Conservation (phyloP, 2,888 invertebrate species). For the Torymus auratus region DNA sequence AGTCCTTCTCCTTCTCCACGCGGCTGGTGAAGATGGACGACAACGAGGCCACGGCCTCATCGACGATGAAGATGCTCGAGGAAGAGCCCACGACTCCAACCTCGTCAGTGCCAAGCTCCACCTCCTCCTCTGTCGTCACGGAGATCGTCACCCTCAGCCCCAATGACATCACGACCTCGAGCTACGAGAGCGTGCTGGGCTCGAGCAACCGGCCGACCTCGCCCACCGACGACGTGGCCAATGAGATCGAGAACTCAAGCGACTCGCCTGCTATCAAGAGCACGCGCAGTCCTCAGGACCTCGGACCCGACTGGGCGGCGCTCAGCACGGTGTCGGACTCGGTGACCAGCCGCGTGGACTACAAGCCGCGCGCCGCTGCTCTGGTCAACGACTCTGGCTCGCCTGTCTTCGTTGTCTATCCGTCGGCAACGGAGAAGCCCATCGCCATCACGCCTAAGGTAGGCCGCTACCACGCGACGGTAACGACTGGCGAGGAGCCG, state of each 20-base stretch:
- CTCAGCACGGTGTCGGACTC: not conserved
- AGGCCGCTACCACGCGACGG: slow-evolving; percentile 61
- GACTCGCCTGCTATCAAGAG: not conserved
- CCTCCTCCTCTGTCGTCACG: slow-evolving; percentile 18
- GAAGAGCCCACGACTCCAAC: slow-evolving; percentile 16
- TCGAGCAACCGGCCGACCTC: not conserved
- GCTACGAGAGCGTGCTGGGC: not conserved
- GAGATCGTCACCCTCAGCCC: slow-evolving; percentile 31
- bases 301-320: not conserved
- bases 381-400: slow-evolving; percentile 46
- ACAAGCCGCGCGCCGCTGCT: slow-evolving; percentile 36
- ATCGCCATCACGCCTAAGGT: slow-evolving; percentile 71
- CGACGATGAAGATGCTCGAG: slow-evolving; percentile 53
- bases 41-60: slow-evolving; percentile 55
- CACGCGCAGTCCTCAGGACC: not conserved
- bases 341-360: slow-evolving; percentile 21
- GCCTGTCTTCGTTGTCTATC: slow-evolving; percentile 55
- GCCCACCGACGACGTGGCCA: slow-evolving; percentile 29
- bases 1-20: slow-evolving; percentile 58
- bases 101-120: slow-evolving; percentile 3
- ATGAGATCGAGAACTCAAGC: slow-evolving; percentile 50
- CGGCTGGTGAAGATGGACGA: slow-evolving; percentile 53
- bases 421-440: slow-evolving; percentile 51
- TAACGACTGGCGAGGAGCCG: slow-evolving; percentile 48
- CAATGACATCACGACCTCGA: slow-evolving; percentile 20